phyloP scores from a whole-genome alignment of 1,140 invertebrate genomes.

The Colletes latitarsis region DNA sequence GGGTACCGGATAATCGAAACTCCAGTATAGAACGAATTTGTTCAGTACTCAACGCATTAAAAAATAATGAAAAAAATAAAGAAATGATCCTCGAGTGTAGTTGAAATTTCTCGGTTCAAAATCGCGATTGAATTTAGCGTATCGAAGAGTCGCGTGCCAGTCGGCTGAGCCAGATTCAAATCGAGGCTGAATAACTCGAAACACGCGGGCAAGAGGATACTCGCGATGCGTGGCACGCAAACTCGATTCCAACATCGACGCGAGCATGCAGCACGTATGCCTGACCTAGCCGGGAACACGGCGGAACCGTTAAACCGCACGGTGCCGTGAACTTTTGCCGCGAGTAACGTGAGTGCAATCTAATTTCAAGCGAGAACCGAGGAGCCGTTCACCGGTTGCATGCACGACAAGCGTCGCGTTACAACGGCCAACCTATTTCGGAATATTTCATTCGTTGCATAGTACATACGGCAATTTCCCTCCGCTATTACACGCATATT shows the following conservation, averaged over 20 bases:
- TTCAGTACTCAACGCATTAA: too few species aligned
- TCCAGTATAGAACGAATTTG: too few species aligned
- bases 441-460: constrained; percentile 22
- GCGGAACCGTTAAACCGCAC: constrained; percentile 49
- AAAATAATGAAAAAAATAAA: neutral
- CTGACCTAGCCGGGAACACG: constrained; percentile 47
- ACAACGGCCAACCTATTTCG: constrained; percentile 44
- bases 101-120: neutral
- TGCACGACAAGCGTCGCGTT: neutral
- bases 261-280: constrained; percentile 31
- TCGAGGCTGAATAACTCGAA: constrained; percentile 24
- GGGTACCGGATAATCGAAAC: too few species aligned
- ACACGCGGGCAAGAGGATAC: constrained; percentile 21
- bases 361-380: constrained; percentile 24
- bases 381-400: constrained; percentile 34
- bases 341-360: constrained; percentile 52
- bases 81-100: too few species aligned
- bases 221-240: constrained; percentile 48
- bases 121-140: neutral
- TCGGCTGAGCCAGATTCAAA: neutral
- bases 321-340: constrained; percentile 52
- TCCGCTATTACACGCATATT: neutral
- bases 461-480: constrained; percentile 12
- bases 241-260: constrained; percentile 43
- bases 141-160: constrained; percentile 3